These are phyloP conservation scores for Aphyosemion australe DNA, from an alignment of 2,113 vertebrate genomes.

Conservation along the genomic window DNA sequence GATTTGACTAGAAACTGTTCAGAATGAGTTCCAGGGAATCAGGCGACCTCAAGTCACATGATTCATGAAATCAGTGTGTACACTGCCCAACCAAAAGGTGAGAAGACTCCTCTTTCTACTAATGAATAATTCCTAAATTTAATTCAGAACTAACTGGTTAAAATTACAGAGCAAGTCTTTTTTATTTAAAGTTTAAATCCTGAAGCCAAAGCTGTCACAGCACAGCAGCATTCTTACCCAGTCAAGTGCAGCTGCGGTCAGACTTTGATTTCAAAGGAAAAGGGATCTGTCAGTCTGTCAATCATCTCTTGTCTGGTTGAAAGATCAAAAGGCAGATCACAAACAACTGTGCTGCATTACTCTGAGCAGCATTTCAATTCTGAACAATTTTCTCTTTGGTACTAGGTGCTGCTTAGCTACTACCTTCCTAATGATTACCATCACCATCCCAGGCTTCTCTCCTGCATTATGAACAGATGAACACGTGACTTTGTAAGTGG, in stretches of 20 bases:
- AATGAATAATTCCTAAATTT: background rate
- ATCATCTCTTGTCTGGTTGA: slow-evolving; percentile 16
- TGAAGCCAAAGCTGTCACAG: background rate
- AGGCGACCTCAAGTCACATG: background rate
- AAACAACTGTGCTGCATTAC: slow-evolving; percentile 10
- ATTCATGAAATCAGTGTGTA: background rate
- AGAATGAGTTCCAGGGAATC: background rate
- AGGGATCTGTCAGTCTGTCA: slow-evolving; percentile 22
- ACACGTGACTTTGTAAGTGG: slow-evolving; percentile 28
- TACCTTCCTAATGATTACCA: slow-evolving; percentile 5
- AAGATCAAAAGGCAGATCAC: slow-evolving; percentile 31
- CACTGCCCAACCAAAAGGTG: background rate
- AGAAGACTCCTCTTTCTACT: background rate
- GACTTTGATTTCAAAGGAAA: slow-evolving; percentile 17
- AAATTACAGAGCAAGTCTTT: background rate
- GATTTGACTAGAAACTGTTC: slow-evolving; percentile 2
- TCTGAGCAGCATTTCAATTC: slow-evolving; percentile 4
- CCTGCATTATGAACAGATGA: slow-evolving; percentile 12
- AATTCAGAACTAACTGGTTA: background rate
- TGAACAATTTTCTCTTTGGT: background rate
- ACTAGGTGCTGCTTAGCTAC: slow-evolving; percentile 2
- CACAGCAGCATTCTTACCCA: background rate
- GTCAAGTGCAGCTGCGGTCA: background rate
- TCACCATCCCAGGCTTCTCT: background rate
- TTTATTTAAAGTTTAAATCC: slow-evolving; percentile 8